Conservation (phyloP, 2,797 vertebrate species). For the Lacerta bilineata region DNA sequence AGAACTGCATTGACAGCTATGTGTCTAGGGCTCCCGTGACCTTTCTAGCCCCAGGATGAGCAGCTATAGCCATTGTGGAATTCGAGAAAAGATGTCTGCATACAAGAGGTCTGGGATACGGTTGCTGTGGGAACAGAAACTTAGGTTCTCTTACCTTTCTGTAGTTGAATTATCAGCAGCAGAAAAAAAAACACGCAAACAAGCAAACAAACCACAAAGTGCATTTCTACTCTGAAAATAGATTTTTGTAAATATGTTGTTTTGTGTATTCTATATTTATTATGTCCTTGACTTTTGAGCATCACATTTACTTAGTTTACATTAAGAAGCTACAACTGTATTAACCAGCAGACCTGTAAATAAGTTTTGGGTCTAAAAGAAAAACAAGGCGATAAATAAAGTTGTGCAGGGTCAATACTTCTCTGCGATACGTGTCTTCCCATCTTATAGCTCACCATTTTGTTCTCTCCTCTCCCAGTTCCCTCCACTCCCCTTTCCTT, state of each 20-base stretch:
- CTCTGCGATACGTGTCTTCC: not conserved
- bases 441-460: not conserved
- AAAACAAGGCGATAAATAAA: slow-evolving; percentile 15
- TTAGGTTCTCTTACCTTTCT: slow-evolving; percentile 22
- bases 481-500: not conserved
- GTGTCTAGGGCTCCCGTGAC: slow-evolving; percentile 7
- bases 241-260: slow-evolving; percentile 38
- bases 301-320: slow-evolving; percentile 28
- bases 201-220: not conserved
- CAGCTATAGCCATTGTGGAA: slow-evolving; percentile 9
- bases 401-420: not conserved
- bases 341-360: slow-evolving; percentile 21
- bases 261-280: slow-evolving; percentile 2
- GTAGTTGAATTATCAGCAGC: slow-evolving; percentile 31
- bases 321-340: slow-evolving; percentile 17
- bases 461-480: not conserved
- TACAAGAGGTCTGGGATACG: slow-evolving; percentile 36
- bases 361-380: slow-evolving; percentile 45
- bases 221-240: slow-evolving; percentile 12
- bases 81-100: not conserved
- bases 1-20: not conserved
- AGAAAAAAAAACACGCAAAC: not conserved
- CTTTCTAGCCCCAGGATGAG: slow-evolving; percentile 6
- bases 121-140: not conserved
- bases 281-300: slow-evolving; percentile 40